Percentiles rank a stretch among this genome's conserved stretches.
These are phyloP conservation scores for Mormyrops boulengeri DNA, from an alignment of 2,797 vertebrate genomes.

Conservation along the genomic window DNA sequence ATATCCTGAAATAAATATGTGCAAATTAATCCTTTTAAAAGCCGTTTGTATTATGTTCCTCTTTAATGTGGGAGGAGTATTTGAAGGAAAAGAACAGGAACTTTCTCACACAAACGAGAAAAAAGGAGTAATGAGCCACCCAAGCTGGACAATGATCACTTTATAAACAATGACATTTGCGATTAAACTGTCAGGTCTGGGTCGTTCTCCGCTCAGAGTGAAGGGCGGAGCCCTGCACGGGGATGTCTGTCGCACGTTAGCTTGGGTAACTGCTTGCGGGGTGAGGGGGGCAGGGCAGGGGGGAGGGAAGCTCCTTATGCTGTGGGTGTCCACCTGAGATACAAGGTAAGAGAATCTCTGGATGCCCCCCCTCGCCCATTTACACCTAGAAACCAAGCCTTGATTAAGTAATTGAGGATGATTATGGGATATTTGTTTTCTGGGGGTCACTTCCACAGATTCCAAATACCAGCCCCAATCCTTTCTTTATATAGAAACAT, in stretches of 20 bases:
- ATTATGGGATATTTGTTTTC: not conserved
- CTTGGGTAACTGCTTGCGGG: not conserved
- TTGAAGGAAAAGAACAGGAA: conserved; percentile 7
- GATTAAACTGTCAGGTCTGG: not conserved
- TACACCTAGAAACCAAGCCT: not conserved
- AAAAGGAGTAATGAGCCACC: not conserved
- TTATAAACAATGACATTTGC: not conserved
- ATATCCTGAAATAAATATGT: conserved; percentile 6
- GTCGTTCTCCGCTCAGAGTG: not conserved
- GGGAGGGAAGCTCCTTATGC: not conserved
- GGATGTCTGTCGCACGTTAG: not conserved
- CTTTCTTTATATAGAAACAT: not conserved
- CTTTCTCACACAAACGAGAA: not conserved
- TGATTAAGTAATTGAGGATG: not conserved
- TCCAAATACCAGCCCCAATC: not conserved
- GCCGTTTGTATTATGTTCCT: conserved; percentile 1
- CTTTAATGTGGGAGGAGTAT: conserved; percentile 8
- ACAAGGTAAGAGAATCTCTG: not conserved
- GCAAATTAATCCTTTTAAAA: conserved; percentile 12
- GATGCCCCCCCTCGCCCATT: not conserved
- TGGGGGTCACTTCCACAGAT: not conserved
- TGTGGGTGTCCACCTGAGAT: not conserved
- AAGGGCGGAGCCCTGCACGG: not conserved
- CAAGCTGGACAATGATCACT: not conserved
- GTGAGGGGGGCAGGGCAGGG: not conserved